These are phyloP conservation scores for Aphis gossypii DNA, from an alignment of 1,140 invertebrate genomes.

Conservation along the genomic window DNA sequence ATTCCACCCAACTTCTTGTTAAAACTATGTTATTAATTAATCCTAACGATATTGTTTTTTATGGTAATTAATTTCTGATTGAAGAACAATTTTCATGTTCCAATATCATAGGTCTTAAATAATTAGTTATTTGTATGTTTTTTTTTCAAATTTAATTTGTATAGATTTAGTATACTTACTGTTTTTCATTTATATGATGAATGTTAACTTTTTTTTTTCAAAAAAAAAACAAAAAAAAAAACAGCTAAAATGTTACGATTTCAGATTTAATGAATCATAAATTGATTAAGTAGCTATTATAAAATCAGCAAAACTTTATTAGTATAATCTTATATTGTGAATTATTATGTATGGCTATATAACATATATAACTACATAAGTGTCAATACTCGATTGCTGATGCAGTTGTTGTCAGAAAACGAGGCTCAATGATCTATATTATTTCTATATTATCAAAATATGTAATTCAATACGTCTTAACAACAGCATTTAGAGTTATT, in stretches of 20 bases:
- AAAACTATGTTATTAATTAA: neutral
- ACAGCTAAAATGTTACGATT: neutral
- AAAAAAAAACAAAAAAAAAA: neutral
- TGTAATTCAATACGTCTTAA: neutral
- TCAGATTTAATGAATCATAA: neutral
- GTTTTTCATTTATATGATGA: neutral
- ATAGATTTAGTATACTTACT: neutral
- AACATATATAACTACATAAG: too few relatives aligned
- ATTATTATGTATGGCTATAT: too few relatives aligned
- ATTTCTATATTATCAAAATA: too few relatives aligned
- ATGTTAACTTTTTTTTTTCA: neutral
- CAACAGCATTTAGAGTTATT: neutral
- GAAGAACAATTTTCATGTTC: neutral
- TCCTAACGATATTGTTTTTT: neutral
- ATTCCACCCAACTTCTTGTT: neutral
- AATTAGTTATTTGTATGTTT: slow-evolving; percentile 34
- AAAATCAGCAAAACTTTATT: too few relatives aligned
- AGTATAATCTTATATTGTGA: too few relatives aligned
- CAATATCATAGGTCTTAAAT: neutral
- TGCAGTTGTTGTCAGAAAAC: neutral
- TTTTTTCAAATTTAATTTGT: neutral
- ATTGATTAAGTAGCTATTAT: neutral
- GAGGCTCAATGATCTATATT: neutral
- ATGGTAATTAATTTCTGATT: neutral
- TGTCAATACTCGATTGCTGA: neutral